Evolutionary conservation across 2,113 vertebrate species (phyloP).

Genomic region (Pygathrix nemaeus): DNA sequence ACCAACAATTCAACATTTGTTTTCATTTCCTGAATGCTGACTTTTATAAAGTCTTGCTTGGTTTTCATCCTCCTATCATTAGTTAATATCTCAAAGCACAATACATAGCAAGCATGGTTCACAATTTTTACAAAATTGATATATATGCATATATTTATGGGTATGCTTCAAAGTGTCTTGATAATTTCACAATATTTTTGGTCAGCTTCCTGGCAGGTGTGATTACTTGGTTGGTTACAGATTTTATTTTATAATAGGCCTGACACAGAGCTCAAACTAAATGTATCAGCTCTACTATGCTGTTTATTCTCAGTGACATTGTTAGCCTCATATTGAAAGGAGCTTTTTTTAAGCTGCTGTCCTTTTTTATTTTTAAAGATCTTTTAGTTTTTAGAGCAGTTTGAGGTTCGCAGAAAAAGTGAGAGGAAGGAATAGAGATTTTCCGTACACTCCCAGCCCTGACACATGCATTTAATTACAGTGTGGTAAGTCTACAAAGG

Average conservation of each 20-base stretch:
- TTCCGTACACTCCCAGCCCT: background rate
- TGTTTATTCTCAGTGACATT: background rate
- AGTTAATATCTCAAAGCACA: conserved; percentile 34
- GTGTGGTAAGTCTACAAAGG: background rate
- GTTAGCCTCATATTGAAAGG: background rate
- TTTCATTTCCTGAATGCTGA: conserved; percentile 14
- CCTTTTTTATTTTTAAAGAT: background rate
- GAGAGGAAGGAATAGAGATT: background rate
- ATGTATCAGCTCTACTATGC: background rate
- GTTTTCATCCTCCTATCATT: background rate
- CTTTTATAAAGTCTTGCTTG: background rate
- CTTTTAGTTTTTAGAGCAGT: background rate
- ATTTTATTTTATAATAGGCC: conserved; percentile 22
- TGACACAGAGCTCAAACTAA: background rate
- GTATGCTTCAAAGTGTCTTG: background rate
- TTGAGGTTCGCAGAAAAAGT: background rate
- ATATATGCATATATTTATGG: background rate
- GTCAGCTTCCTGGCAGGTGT: background rate
- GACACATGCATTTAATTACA: background rate
- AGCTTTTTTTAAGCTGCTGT: background rate
- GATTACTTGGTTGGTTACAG: background rate
- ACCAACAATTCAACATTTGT: background rate
- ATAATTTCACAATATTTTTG: background rate
- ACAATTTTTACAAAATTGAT: background rate
- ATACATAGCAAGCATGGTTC: background rate